A percentile compares a stretch with the other conserved stretches of the same genome.
These are phyloP conservation scores for Oscheius sp. DNA, from an alignment of 2,888 invertebrate genomes.

Conservation along the genomic window DNA sequence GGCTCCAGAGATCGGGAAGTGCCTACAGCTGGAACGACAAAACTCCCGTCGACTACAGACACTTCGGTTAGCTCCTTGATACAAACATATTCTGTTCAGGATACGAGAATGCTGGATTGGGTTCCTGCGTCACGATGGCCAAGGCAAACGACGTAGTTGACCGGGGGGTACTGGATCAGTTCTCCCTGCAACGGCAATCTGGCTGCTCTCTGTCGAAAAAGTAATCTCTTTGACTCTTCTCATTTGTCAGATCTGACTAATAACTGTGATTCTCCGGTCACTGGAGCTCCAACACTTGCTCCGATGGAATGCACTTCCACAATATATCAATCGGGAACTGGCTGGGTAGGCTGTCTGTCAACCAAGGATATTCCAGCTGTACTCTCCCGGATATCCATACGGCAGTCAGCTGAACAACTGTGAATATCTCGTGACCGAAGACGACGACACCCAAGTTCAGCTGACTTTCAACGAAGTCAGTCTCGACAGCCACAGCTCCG, in stretches of 20 bases:
- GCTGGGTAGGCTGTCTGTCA: neutral
- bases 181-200: neutral
- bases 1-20: neutral
- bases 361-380: neutral
- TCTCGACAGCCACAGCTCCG: neutral
- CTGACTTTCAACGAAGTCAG: neutral
- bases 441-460: neutral
- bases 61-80: too few relatives aligned
- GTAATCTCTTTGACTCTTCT: too few relatives aligned
- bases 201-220: neutral
- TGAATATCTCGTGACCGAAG: neutral
- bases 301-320: neutral
- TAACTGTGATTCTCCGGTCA: neutral
- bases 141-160: too few relatives aligned
- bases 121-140: neutral
- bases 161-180: neutral
- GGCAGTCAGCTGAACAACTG: constrained; percentile 13
- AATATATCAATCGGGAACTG: neutral
- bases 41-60: neutral
- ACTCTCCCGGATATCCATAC: constrained; percentile 4
- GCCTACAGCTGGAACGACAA: neutral
- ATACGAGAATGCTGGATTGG: neutral
- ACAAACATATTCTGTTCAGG: neutral
- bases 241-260: neutral
- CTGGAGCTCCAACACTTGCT: neutral